These are phyloP conservation scores for Aplochiton taeniatus DNA, from an alignment of 2,797 vertebrate species.

Conservation along the genomic window DNA sequence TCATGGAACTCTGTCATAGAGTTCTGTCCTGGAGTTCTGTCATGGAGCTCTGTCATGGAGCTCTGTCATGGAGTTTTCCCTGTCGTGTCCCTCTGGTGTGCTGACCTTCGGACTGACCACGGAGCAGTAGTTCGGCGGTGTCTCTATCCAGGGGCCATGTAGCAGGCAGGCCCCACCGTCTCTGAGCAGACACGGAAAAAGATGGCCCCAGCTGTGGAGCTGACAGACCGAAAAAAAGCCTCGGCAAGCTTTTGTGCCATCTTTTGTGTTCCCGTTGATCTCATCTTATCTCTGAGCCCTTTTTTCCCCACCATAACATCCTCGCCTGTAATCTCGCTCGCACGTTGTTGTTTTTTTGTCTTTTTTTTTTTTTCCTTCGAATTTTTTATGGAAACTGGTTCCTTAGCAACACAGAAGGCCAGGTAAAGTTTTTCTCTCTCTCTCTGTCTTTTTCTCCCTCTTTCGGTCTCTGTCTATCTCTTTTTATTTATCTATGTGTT, in stretches of 20 bases:
- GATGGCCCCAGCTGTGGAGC: constrained; percentile 46
- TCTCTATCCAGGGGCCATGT: neutral
- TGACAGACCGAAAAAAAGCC: constrained; percentile 27
- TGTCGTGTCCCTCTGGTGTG: too few relatives aligned
- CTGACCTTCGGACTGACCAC: too few relatives aligned
- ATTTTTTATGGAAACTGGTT: constrained; percentile 50
- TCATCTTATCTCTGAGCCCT: constrained; percentile 37
- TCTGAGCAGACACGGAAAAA: neutral
- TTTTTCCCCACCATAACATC: constrained; percentile 32
- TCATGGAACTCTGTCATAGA: too few relatives aligned
- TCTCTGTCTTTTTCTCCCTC: neutral
- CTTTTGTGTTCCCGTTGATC: constrained; percentile 45
- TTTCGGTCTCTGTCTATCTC: neutral
- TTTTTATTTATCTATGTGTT: neutral
- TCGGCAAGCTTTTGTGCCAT: constrained; percentile 36
- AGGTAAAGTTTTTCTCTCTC: constrained; percentile 25
- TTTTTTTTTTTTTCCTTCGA: constrained; percentile 48
- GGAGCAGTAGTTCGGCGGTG: too few relatives aligned
- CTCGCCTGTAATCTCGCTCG: constrained; percentile 35
- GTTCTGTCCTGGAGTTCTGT: too few relatives aligned
- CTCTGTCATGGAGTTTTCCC: too few relatives aligned
- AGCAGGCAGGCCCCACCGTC: neutral
- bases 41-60: too few relatives aligned
- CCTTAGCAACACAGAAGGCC: constrained; percentile 50
- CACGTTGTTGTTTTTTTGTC: constrained; percentile 10